phyloP scores from a whole-genome alignment of 30 jellyfish, hydroid and myxozoan genomes.

The Hydractinia symbiolongicarpus region DNA sequence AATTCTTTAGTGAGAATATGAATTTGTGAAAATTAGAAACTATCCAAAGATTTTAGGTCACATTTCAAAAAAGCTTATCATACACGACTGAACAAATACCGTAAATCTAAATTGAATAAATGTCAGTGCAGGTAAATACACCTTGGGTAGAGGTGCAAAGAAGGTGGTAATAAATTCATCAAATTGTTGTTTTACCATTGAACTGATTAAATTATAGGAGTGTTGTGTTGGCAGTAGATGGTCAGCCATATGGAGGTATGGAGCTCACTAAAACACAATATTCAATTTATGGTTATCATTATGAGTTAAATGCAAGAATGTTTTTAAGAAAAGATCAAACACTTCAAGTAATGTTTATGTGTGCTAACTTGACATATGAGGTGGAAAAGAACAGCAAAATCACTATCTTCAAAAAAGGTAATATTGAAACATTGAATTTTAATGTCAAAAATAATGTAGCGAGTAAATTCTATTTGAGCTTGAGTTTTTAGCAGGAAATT shows the following conservation, averaged over 20 bases:
- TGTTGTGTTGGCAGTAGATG: conserved; percentile 15
- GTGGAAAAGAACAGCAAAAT: background rate
- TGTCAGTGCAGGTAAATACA: no score
- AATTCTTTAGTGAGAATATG: no score
- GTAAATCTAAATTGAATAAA: no score
- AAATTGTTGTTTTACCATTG: no score
- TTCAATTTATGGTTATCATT: background rate
- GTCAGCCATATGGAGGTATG: background rate
- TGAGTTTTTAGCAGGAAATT: no score
- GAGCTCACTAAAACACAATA: background rate
- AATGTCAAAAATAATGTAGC: no score
- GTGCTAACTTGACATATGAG: background rate
- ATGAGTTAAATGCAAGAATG: background rate
- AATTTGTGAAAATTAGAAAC: no score
- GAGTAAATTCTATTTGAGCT: no score
- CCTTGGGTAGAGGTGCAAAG: background rate
- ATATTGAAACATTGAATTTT: background rate
- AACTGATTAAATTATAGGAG: background rate
- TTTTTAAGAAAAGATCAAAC: conserved; percentile 1
- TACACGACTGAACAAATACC: no score
- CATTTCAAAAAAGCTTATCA: no score
- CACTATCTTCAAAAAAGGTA: background rate
- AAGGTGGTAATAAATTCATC: background rate
- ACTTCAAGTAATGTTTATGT: background rate
- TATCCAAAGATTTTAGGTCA: no score